Conservation (phyloP, 2,797 vertebrate genomes). For the Vipera latastei region DNA sequence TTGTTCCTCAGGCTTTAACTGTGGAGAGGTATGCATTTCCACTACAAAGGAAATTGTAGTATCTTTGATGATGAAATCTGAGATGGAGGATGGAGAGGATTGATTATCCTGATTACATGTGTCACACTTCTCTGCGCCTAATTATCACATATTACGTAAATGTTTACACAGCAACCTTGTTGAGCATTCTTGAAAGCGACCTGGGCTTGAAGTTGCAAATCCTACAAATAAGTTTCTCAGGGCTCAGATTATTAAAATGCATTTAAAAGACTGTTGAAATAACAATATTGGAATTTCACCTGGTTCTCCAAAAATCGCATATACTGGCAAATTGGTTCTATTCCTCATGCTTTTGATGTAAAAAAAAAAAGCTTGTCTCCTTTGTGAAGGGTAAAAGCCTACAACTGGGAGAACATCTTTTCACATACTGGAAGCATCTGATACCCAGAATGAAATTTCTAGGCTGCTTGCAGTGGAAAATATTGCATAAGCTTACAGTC, state of each 20-base stretch:
- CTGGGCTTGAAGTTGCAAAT: neutral
- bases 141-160: neutral
- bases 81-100: neutral
- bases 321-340: neutral
- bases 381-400: neutral
- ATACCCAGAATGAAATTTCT: neutral
- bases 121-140: neutral
- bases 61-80: neutral
- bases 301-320: neutral
- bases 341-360: neutral
- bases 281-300: neutral
- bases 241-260: neutral
- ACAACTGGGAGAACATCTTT: neutral
- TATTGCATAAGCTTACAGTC: neutral
- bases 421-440: neutral
- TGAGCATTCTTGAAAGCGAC: neutral
- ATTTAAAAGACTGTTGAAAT: neutral
- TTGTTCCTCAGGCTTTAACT: neutral
- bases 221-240: neutral
- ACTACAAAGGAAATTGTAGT: neutral
- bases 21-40: too few relatives aligned
- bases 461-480: neutral
- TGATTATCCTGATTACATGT: too few relatives aligned
- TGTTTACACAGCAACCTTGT: neutral
- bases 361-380: neutral